Percentiles rank a stretch among this genome's conserved stretches.
Evolutionary conservation across 2,888 invertebrate genomes (phyloP).

Genomic region (Halictus ligatus): DNA sequence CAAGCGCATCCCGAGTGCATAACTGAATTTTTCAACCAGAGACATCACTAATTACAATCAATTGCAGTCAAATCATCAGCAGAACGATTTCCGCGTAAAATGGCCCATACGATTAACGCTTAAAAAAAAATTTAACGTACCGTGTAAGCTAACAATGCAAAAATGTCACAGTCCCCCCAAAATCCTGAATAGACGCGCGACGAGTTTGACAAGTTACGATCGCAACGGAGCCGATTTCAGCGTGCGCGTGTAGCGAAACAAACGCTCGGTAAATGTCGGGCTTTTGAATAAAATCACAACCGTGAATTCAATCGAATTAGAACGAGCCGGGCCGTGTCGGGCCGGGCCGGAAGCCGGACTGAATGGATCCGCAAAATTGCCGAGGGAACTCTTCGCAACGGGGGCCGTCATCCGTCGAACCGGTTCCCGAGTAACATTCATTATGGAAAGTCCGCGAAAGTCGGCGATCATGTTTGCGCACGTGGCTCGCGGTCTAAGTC

Average conservation of each 20-base stretch:
- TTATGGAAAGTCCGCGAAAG: conserved; percentile 44
- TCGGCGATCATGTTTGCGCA: neutral
- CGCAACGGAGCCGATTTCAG: neutral
- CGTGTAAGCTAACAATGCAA: neutral
- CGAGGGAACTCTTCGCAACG: conserved; percentile 46
- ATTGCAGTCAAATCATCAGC: too few relatives aligned
- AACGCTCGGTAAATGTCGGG: neutral
- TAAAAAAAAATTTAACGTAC: neutral
- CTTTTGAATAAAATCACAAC: neutral
- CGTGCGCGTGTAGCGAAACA: neutral
- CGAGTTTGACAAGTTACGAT: neutral
- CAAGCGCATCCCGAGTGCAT: too few relatives aligned
- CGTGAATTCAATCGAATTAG: conserved; percentile 41
- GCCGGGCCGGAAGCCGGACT: conserved; percentile 4
- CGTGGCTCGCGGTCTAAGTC: neutral
- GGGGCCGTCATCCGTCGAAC: conserved; percentile 37
- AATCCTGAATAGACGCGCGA: neutral
- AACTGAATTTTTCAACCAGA: too few relatives aligned
- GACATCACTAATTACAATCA: too few relatives aligned
- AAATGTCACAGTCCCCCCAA: neutral
- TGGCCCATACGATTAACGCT: too few relatives aligned
- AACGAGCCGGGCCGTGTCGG: conserved; percentile 9
- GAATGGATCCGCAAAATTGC: conserved; percentile 58
- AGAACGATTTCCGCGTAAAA: neutral
- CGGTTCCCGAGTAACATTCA: conserved; percentile 39